phyloP scores from a whole-genome alignment of 1,140 invertebrate genomes.

The Drosophila carrolli region DNA sequence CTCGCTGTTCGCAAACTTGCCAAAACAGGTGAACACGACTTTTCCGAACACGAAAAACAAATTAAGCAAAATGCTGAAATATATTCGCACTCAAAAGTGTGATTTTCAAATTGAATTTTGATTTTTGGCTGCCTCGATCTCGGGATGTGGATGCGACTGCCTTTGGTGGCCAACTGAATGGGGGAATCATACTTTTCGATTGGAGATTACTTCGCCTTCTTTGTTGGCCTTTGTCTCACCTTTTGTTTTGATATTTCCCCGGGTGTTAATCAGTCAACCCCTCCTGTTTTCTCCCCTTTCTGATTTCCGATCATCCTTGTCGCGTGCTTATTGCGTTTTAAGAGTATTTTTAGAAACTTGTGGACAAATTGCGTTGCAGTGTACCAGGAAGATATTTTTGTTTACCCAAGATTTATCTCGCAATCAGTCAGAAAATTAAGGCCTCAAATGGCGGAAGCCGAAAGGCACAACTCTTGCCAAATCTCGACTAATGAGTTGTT shows the following conservation, averaged over 20 bases:
- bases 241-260: conserved; percentile 43
- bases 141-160: conserved; percentile 32
- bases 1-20: conserved; percentile 34
- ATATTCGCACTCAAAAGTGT: conserved; percentile 28
- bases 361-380: conserved; percentile 68
- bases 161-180: conserved; percentile 42
- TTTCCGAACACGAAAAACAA: conserved; percentile 51
- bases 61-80: conserved; percentile 34
- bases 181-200: conserved; percentile 9
- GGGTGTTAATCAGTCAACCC: conserved; percentile 58
- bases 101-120: conserved; percentile 20
- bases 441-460: conserved; percentile 17
- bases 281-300: background rate
- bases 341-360: conserved; percentile 40
- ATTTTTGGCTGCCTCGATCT: conserved; percentile 33
- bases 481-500: conserved; percentile 65
- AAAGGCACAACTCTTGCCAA: background rate
- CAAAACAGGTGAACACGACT: conserved; percentile 39
- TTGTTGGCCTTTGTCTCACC: conserved; percentile 54
- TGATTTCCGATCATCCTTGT: conserved; percentile 56
- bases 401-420: conserved; percentile 26
- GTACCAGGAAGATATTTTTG: conserved; percentile 8
- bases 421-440: conserved; percentile 8
- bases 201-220: conserved; percentile 17
- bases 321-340: conserved; percentile 65